phyloP scores from a whole-genome alignment of 37 sponge, comb jelly and placozoan species.

The Theonella swinhoei region DNA sequence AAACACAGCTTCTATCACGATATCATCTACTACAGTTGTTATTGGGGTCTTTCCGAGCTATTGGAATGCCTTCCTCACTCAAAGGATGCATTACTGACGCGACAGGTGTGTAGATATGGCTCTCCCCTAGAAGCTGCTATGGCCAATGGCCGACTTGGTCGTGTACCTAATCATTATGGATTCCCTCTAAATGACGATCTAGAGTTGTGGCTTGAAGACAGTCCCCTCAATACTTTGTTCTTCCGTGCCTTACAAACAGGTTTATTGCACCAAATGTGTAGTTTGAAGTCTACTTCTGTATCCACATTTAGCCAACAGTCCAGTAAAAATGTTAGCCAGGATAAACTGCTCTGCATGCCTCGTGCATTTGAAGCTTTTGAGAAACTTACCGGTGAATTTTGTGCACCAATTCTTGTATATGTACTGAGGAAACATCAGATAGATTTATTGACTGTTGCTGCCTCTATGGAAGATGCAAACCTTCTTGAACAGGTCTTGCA shows the following conservation, averaged over 20 bases:
- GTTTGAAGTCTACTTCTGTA: background rate
- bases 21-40: constrained; percentile 61
- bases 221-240: background rate
- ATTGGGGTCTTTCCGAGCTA: constrained; percentile 66
- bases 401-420: background rate
- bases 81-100: background rate
- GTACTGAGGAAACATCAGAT: background rate
- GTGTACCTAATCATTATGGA: background rate
- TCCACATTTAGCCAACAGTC: background rate
- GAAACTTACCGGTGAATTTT: background rate
- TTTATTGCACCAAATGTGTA: constrained; percentile 13
- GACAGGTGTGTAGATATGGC: background rate
- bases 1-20: background rate
- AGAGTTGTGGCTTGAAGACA: background rate
- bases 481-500: background rate
- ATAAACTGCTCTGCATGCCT: background rate
- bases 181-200: background rate
- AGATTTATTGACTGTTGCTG: background rate
- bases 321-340: background rate
- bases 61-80: constrained; percentile 37
- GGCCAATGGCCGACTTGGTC: constrained; percentile 40
- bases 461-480: background rate
- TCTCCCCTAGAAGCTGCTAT: constrained; percentile 43
- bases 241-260: background rate
- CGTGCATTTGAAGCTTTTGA: background rate